These are phyloP conservation scores for Zosterops japonicus DNA, from an alignment of 2,113 vertebrate species.

Conservation along the genomic window DNA sequence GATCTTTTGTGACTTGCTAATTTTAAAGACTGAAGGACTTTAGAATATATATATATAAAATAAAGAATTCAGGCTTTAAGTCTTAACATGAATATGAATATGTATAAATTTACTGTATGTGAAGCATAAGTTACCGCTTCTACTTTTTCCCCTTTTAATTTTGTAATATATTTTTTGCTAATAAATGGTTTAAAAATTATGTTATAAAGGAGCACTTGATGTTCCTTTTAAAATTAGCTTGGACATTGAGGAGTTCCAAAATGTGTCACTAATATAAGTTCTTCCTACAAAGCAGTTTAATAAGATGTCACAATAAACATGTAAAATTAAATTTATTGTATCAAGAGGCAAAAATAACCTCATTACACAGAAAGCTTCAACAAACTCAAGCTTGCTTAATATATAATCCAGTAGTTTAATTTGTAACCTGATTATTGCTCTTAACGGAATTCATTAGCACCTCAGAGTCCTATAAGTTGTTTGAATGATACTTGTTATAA, in stretches of 20 bases:
- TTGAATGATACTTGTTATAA: conserved; percentile 59
- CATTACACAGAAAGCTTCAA: conserved; percentile 11
- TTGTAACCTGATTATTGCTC: conserved; percentile 55
- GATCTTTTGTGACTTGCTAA: neutral
- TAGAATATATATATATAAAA: neutral
- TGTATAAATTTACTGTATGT: neutral
- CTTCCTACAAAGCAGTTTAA: neutral
- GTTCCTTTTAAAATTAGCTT: neutral
- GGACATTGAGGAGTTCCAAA: neutral
- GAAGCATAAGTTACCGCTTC: neutral
- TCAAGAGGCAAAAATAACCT: conserved; percentile 47
- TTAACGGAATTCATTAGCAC: conserved; percentile 50
- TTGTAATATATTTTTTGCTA: neutral
- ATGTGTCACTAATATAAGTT: neutral
- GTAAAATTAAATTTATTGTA: conserved; percentile 21
- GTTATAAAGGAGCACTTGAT: neutral
- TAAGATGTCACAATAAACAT: conserved; percentile 13
- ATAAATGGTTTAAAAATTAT: neutral
- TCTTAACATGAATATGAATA: neutral
- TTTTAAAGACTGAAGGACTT: neutral
- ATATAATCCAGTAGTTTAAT: conserved; percentile 31
- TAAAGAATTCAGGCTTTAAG: neutral
- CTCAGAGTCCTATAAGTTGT: conserved; percentile 14
- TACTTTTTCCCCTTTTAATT: neutral
- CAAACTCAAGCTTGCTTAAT: conserved; percentile 8